Conservation (phyloP, 2,113 vertebrate genomes). For the Myanophis thanlyinensis region DNA sequence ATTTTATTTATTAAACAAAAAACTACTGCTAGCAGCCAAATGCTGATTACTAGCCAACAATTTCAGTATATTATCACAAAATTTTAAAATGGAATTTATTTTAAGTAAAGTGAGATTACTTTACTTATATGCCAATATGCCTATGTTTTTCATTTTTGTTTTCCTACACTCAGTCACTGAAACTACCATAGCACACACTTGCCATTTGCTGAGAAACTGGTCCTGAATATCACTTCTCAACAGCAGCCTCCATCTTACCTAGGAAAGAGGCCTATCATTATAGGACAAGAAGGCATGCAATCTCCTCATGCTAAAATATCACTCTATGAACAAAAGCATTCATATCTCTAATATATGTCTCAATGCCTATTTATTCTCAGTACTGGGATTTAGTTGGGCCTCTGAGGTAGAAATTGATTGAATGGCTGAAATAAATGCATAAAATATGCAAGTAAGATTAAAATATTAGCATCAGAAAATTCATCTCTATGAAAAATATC, state of each 20-base stretch:
- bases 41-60: background rate
- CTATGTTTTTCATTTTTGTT: background rate
- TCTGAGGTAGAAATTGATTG: background rate
- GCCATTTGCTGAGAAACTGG: background rate
- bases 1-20: background rate
- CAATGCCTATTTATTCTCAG: background rate
- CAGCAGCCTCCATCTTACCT: background rate
- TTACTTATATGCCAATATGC: background rate
- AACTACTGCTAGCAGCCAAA: background rate
- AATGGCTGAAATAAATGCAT: slow-evolving; percentile 20
- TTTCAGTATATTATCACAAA: background rate
- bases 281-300: background rate
- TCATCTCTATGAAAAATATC: background rate
- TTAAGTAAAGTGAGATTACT: background rate
- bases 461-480: background rate
- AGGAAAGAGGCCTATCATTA: background rate
- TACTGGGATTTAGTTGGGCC: background rate
- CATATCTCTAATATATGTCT: background rate
- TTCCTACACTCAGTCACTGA: background rate
- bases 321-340: background rate
- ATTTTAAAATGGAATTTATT: background rate
- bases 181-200: background rate
- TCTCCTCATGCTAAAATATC: background rate
- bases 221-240: background rate
- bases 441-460: background rate